Base-by-base conservation (phyloP, 2,888 invertebrate genomes). In the Zootermopsis nevadensis region DNA sequence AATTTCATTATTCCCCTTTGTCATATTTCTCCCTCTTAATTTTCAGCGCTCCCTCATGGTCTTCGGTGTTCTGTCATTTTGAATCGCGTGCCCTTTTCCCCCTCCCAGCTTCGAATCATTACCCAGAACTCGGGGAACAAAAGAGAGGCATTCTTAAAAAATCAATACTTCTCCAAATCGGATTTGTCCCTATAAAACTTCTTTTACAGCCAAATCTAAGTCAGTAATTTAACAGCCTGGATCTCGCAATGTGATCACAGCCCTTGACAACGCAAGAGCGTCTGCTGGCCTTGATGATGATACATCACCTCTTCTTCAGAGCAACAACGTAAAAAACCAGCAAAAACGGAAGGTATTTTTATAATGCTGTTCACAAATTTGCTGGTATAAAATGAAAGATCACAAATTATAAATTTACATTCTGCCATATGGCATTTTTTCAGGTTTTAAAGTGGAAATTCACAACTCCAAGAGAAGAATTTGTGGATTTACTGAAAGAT, bases 401-500 rank as follows among this genome's bases (percentile, higher is more conserved):
- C n/a, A n/a, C n/a, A n/a, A 24, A n/a, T 35, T 38, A 7, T 31
- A 8, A 12, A 60, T 60, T n/a, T 60, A 8, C 60, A 27, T 53
- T 15, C 8, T 53, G 53, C 10, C 38, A 38, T 38, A 38, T n/a
- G n/a, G n/a, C n/a, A n/a, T n/a, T n/a, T n/a, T 80, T 67, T 67
- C 86, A 91, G 91, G 88, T 91, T 3, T 90, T 99, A 31, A 98
- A 97, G 89, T 99, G 99, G 99, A 97, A 98, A 89, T 99, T 99
- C 88, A 95, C 96, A 0, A 93, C 95, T 0, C 98, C 99, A 0
- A 92, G 98, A 38, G 96, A 96, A 87, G 99, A 99, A 88, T 99
- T 98, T 90, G 95, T 97, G 24, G 97, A 98, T 30, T 93, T 98
- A 85, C 90, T 99, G 77, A 95, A 95, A 86, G 96, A 96, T 85